Conservation (phyloP, 2,113 vertebrate genomes). For the Muntiacus muntjak region DNA sequence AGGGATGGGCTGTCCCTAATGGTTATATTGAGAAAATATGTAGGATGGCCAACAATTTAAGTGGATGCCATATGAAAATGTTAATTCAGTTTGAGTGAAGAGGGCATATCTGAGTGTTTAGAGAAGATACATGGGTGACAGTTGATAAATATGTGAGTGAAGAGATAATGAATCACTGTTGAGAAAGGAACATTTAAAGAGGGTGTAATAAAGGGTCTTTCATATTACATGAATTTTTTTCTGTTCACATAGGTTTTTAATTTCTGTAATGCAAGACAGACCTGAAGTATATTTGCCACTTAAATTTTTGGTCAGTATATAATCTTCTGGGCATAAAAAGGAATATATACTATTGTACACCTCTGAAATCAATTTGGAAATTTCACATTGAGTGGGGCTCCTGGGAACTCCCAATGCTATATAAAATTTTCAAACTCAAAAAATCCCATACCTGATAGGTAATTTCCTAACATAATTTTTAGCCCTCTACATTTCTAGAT, state of each 20-base stretch:
- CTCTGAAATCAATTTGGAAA: constrained; percentile 18
- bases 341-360: background rate
- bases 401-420: background rate
- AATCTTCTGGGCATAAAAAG: background rate
- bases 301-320: background rate
- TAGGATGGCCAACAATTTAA: background rate
- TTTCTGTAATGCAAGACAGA: background rate
- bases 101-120: background rate
- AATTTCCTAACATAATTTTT: background rate
- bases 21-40: background rate
- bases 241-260: constrained; percentile 9
- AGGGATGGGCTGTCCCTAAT: background rate
- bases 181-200: background rate
- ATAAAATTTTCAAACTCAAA: constrained; percentile 27
- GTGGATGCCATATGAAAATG: background rate
- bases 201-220: background rate
- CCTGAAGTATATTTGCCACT: background rate
- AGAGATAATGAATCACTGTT: background rate
- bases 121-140: background rate
- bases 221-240: background rate
- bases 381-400: background rate
- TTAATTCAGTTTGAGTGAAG: background rate
- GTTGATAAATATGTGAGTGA: background rate
- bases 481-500: background rate
- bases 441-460: background rate